Conservation (phyloP, 2,797 vertebrate genomes). For the Parauchenoglanis ngamensis region DNA sequence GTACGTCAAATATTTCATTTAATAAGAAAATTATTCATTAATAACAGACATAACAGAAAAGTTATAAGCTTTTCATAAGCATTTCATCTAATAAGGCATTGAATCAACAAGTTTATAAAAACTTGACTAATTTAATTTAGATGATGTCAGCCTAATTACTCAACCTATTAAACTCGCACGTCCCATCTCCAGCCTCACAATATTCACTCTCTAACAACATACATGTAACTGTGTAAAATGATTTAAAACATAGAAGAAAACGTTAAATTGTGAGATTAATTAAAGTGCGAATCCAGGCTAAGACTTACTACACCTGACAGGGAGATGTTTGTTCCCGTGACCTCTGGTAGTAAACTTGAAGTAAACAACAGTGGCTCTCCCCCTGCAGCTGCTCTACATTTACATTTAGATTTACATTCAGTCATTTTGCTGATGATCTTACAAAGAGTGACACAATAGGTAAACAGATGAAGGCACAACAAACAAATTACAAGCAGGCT, state of each 20-base stretch:
- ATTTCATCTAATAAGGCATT: background rate
- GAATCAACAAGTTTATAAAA: background rate
- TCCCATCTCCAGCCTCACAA: background rate
- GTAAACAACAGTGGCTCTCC: conserved; percentile 22
- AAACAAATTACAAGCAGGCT: conserved; percentile 21
- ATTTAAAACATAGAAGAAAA: background rate
- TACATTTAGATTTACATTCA: conserved; percentile 33
- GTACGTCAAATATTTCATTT: background rate
- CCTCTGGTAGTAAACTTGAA: conserved; percentile 32
- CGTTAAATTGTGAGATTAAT: background rate
- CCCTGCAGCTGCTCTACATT: conserved; percentile 25
- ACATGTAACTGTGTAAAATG: background rate
- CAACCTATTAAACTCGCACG: background rate
- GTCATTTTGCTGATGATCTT: conserved; percentile 39
- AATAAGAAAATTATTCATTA: background rate
- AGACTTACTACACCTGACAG: conserved; percentile 8
- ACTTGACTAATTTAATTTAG: background rate
- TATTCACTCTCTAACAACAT: background rate
- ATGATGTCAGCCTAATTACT: background rate
- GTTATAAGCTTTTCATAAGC: background rate
- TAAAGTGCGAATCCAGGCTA: background rate
- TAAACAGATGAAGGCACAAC: conserved; percentile 25
- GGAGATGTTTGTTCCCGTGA: conserved; percentile 11
- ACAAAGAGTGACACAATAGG: conserved; percentile 34
- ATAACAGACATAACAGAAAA: background rate